Evolutionary conservation across 1,140 invertebrate species (phyloP), one percentile per base, ranked within the genome.

Genomic region (Apis laboriosa): DNA sequence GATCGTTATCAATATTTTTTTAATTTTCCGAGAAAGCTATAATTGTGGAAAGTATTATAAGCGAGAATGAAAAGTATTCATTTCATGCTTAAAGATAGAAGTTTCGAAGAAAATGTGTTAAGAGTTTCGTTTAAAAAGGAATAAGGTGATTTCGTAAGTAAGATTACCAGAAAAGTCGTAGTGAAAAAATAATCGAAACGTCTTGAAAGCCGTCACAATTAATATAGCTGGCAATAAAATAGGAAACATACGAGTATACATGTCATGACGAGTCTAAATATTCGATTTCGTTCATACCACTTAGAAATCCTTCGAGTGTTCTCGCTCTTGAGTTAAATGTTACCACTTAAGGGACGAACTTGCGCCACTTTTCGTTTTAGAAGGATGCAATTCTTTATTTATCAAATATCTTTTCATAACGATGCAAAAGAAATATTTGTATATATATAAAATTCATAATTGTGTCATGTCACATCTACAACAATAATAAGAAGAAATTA

Each of bases 141-240:
- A 28, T 64, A 83, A 83, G 80, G 66, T 77, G 66, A 77, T 63
- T 70, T 28, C 51, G 15, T 70, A 70, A 66, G 49, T 63, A 77
- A 76, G 55, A 56, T 21, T 75, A 55, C 63, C 55, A 24, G 7
- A 17, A 61, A 74, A 64, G 71, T 70, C 28, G 43, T 61, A 9
- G 70, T 74, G 15, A 61, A 82, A 83, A 84, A 84, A 71, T 84
- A 82, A 83, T 73, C 64, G 60, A 28, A 75, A 49, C 70, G 61
- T 76, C 51, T 49, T 43, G 55, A 60, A 24, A 17, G 24, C 49
- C 49, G 61, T 77, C 77, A n/a, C 77, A 79, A 84, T 80, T 80
- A 80, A 84, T 82, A 66, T 61, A 58, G 34, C 13, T 21, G 83
- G 78, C 61, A 74, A 77, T 86, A 82, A 86, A 86, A 82, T 84